These are phyloP conservation scores for Petrocephalus schoutedeni DNA, from an alignment of 2,797 vertebrate species.

Conservation along the genomic window DNA sequence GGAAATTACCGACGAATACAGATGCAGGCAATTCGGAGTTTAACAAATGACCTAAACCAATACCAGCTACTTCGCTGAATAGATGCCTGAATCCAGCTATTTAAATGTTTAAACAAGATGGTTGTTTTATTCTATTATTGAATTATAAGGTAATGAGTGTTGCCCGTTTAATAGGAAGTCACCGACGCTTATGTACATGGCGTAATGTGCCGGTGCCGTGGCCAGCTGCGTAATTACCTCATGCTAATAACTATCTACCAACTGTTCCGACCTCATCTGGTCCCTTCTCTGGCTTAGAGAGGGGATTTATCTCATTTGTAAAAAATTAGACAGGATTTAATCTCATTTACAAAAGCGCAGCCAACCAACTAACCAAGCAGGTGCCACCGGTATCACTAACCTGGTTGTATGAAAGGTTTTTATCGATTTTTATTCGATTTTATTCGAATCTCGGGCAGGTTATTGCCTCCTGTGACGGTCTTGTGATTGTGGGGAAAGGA, in stretches of 20 bases:
- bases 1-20: not conserved
- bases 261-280: not conserved
- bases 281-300: not conserved
- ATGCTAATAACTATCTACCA: not conserved
- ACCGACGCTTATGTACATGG: not conserved
- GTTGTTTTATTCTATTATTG: not conserved
- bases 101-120: not conserved
- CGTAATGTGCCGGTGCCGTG: not conserved
- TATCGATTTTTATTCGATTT: not conserved
- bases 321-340: not conserved
- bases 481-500: not conserved
- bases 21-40: not conserved
- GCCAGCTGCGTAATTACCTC: not conserved
- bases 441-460: not conserved
- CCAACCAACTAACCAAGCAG: not conserved
- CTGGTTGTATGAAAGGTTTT: not conserved
- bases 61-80: not conserved
- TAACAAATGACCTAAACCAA: not conserved
- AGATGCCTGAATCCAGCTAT: not conserved
- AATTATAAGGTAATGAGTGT: not conserved
- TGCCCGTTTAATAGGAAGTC: not conserved
- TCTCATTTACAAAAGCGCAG: not conserved
- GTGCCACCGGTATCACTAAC: not conserved
- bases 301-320: not conserved
- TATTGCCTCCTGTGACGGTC: not conserved